Evolutionary conservation across 2,888 invertebrate genomes (phyloP).

Genomic region (Melolontha melolontha): DNA sequence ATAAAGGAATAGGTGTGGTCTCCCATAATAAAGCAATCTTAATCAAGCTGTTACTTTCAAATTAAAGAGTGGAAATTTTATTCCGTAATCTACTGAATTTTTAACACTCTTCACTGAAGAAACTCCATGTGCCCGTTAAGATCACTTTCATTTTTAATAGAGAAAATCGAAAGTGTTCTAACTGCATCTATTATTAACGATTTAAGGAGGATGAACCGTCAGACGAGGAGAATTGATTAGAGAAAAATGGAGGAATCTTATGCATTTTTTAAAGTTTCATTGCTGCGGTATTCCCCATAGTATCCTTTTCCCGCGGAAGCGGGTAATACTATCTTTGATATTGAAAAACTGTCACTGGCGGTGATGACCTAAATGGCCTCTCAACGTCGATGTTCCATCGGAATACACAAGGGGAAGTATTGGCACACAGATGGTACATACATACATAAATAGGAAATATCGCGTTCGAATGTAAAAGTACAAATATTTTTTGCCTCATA

Average conservation of each 20-base stretch:
- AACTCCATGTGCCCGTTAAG: constrained; percentile 1
- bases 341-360: constrained; percentile 29
- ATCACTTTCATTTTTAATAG: constrained; percentile 24
- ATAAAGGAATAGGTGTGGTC: no score
- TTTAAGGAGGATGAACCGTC: not conserved
- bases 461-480: constrained; percentile 5
- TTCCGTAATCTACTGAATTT: not conserved
- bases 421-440: not conserved
- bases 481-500: constrained; percentile 5
- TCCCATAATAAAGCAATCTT: no score
- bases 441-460: constrained; percentile 9
- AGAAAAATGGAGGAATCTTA: constrained; percentile 16
- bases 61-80: not conserved
- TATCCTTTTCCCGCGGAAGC: constrained; percentile 7
- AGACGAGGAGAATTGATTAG: constrained; percentile 18
- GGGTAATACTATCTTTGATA: constrained; percentile 18
- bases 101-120: constrained; percentile 1
- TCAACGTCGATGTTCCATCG: constrained; percentile 8
- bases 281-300: constrained; percentile 16
- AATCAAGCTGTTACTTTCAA: no score
- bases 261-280: constrained; percentile 26
- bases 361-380: constrained; percentile 14
- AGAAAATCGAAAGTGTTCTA: constrained; percentile 18
- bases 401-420: constrained; percentile 6
- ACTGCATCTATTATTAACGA: constrained; percentile 11